A percentile compares a stretch with the other conserved stretches of the same genome.
These are phyloP conservation scores for Corythornis madagascariensis DNA, from an alignment of 2,113 vertebrate genomes.

Conservation along the genomic window DNA sequence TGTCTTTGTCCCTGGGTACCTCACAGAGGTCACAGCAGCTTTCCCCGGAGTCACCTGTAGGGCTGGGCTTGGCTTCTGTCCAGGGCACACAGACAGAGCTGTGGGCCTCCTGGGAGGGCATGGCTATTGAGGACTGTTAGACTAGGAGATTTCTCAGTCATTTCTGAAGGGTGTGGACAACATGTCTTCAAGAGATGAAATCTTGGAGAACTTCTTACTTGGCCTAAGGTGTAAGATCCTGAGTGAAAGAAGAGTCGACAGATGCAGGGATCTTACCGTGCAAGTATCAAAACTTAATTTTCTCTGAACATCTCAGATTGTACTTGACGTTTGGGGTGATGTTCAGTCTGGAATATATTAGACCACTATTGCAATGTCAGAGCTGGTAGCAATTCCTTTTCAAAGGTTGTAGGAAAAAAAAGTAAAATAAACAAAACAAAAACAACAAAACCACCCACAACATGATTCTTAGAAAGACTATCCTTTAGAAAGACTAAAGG, in stretches of 20 bases:
- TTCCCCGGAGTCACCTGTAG: not conserved
- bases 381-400: not conserved
- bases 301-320: accelerated
- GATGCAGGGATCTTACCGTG: not conserved
- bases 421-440: not conserved
- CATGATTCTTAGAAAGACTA: not conserved
- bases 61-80: not conserved
- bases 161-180: not conserved
- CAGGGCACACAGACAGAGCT: not conserved
- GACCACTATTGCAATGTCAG: not conserved
- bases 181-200: not conserved
- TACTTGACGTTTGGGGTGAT: not conserved
- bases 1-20: not conserved
- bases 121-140: accelerated
- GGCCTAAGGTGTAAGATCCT: not conserved
- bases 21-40: accelerated
- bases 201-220: not conserved
- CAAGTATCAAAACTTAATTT: not conserved
- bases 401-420: not conserved
- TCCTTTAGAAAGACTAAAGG: not conserved
- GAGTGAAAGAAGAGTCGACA: not conserved
- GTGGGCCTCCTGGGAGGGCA: accelerated
- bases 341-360: not conserved
- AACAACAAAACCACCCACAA: not conserved
- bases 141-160: not conserved